Base-by-base conservation (phyloP, 2,888 invertebrate species). In the Pristionchus fissidentatus region DNA sequence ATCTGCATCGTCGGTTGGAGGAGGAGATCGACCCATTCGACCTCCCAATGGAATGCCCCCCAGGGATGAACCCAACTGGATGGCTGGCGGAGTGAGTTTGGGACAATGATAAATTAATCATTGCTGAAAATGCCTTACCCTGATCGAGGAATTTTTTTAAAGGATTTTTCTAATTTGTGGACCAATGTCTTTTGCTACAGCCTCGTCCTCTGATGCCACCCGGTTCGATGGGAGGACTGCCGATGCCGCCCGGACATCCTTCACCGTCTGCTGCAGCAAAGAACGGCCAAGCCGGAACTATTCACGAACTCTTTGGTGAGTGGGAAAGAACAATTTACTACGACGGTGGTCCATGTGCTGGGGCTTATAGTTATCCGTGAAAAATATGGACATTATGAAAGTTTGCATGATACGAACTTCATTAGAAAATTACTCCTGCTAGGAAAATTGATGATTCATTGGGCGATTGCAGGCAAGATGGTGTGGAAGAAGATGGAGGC, bases 401-500 rank as follows among this genome's bases (percentile, higher is more conserved):
- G n/a, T n/a, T n/a, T n/a, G n/a, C n/a, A n/a, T n/a, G n/a, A n/a
- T n/a, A n/a, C n/a, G n/a, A n/a, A n/a, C n/a, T n/a, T n/a, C n/a
- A n/a, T 3, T 13, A 29, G 15, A 32, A 4, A 26, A 3, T 57
- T 57, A 26, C 26, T n/a, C 10, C 22, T 57, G 4, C 3, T 26
- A 26, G 0, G 10, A 22, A 19, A n/a, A 70, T 7, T 32, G 2
- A 32, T 13, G 19, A 29, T 62, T 57, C 22, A 26, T 57, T n/a
- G 26, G 57, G 57, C 22, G 0, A n/a, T 83, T 43, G 35, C 83
- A 83, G 83, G 83, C n/a, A 84, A 84, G 79, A 84, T 84, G 84
- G 79, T 84, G 38, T 84, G 84, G 84, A 84, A 84, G 84, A 84
- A 84, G 84, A 84, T 84, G 84, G 84, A 84, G 84, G 10, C 19